These are phyloP conservation scores for Odontesthes bonariensis DNA, from an alignment of 2,113 vertebrate species.

Conservation along the genomic window DNA sequence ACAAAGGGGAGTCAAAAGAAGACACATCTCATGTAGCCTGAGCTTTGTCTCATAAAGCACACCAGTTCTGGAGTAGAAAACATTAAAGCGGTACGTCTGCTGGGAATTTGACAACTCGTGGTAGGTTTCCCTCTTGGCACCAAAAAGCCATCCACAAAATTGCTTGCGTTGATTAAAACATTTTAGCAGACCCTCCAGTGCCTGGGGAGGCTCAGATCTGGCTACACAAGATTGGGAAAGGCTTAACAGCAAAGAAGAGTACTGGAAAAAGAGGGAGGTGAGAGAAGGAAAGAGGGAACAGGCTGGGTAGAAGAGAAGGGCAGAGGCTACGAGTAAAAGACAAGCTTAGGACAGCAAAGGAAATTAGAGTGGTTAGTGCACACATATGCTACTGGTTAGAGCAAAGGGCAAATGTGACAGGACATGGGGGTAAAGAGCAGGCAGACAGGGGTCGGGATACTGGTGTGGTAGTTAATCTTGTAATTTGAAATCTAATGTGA, in stretches of 20 bases:
- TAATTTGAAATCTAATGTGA: conserved; percentile 26
- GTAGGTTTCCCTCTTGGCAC: neutral
- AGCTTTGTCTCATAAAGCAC: conserved; percentile 43
- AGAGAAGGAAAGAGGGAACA: conserved; percentile 34
- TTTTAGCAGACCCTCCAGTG: conserved; percentile 20
- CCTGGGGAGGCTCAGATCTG: conserved; percentile 45
- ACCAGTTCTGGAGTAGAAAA: conserved; percentile 19
- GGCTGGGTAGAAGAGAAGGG: conserved; percentile 57
- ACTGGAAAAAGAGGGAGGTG: conserved; percentile 45
- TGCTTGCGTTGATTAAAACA: neutral
- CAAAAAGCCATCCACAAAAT: neutral
- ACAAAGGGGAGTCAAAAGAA: conserved; percentile 18
- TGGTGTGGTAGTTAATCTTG: conserved; percentile 38
- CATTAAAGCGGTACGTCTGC: neutral
- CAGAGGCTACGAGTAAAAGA: conserved; percentile 75
- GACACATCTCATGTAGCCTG: conserved; percentile 55
- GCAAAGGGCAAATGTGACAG: conserved; percentile 69
- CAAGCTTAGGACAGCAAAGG: conserved; percentile 69
- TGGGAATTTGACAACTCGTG: neutral
- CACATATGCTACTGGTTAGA: conserved; percentile 68
- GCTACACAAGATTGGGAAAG: conserved; percentile 55
- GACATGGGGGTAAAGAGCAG: conserved; percentile 66
- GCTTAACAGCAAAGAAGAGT: conserved; percentile 61
- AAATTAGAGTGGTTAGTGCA: conserved; percentile 78
- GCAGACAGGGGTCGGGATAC: conserved; percentile 58